Evolutionary conservation across 1,140 invertebrate genomes (phyloP).

Genomic region (Brachionus asplanchnoidis): DNA sequence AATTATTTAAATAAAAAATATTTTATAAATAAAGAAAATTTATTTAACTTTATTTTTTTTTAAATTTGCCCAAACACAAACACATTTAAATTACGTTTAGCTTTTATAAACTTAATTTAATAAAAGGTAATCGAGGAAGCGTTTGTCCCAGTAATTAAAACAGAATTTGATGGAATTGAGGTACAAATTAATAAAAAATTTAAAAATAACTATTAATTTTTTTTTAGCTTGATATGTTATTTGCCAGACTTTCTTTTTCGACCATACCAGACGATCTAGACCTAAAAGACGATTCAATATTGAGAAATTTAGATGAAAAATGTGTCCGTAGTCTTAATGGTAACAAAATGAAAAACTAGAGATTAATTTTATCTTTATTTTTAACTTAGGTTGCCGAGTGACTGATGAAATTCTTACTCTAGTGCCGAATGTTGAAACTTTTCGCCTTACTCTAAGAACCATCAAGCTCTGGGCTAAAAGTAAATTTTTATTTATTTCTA

Average conservation of each 20-base stretch:
- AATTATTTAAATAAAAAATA: neutral
- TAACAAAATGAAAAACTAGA: neutral
- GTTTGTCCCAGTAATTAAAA: conserved; percentile 98
- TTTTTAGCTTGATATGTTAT: conserved; percentile 80
- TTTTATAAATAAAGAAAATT: conserved; percentile 33
- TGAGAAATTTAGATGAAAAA: conserved; percentile 92
- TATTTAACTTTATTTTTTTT: neutral
- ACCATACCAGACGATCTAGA: conserved; percentile 79
- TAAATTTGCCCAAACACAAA: neutral
- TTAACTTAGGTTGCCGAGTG: conserved; percentile 69
- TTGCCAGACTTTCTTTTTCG: conserved; percentile 84
- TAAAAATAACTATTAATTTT: neutral
- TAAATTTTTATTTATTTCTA: neutral
- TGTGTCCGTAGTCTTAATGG: conserved; percentile 93
- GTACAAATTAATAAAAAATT: neutral
- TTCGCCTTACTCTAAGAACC: conserved; percentile 82
- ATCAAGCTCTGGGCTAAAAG: conserved; percentile 99
- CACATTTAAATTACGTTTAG: neutral
- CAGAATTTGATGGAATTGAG: conserved; percentile 97
- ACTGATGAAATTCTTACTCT: conserved; percentile 94
- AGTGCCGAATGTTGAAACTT: conserved; percentile 90
- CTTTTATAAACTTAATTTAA: neutral
- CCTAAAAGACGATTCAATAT: conserved; percentile 78
- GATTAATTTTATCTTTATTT: neutral
- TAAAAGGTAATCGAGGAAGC: conserved; percentile 72